Evolutionary conservation across 1,140 invertebrate species (phyloP).

Genomic region (Drosophila persimilis): DNA sequence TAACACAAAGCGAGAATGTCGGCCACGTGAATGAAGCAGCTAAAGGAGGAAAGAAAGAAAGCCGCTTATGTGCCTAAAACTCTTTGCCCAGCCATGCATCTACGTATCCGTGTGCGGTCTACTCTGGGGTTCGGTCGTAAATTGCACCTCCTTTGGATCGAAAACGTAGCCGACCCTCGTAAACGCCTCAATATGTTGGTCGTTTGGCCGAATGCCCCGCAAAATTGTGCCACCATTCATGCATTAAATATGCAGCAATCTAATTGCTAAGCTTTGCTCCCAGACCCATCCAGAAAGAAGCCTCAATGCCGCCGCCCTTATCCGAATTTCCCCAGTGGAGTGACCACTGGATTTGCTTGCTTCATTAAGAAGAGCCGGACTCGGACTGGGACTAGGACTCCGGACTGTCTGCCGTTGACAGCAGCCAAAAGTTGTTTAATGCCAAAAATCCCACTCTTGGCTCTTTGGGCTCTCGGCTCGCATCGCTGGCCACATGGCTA

Average conservation of each 20-base stretch:
- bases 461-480: constrained; percentile 15
- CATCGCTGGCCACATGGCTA: constrained; percentile 1
- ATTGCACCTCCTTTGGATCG: constrained; percentile 5
- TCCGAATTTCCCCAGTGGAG: constrained; percentile 16
- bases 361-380: constrained; percentile 59
- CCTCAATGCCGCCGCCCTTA: background rate
- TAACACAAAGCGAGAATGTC: constrained; percentile 8
- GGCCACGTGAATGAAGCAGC: constrained; percentile 24
- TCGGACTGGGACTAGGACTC: background rate
- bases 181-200: constrained; percentile 69
- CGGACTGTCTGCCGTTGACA: constrained; percentile 53
- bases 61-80: constrained; percentile 58
- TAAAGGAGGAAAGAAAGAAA: constrained; percentile 16
- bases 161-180: constrained; percentile 17
- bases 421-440: constrained; percentile 55
- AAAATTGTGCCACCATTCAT: constrained; percentile 70
- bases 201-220: constrained; percentile 63
- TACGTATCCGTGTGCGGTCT: background rate
- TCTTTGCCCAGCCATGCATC: constrained; percentile 37
- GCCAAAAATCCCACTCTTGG: constrained; percentile 44
- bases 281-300: background rate
- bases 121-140: constrained; percentile 34
- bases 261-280: constrained; percentile 70
- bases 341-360: constrained; percentile 72
- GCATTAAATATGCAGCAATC: constrained; percentile 79